A percentile compares a stretch with the other conserved stretches of the same genome.
phyloP scores from a whole-genome alignment of 1,140 invertebrate species.

The Charaxes varanes region DNA sequence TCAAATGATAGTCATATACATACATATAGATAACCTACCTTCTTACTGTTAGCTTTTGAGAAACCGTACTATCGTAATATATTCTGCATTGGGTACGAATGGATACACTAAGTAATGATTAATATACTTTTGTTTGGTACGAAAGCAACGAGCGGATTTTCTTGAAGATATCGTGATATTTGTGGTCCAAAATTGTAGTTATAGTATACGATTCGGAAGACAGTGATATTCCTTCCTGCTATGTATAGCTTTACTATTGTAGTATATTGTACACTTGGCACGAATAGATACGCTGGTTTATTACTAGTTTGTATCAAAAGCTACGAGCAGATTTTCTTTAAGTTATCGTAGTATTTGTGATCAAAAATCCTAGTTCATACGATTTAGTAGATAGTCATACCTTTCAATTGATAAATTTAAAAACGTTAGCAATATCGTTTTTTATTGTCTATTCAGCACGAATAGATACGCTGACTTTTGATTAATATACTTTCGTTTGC shows the following conservation, averaged over 20 bases:
- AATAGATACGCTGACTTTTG: conserved; percentile 28
- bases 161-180: too few species aligned
- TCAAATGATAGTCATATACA: too few species aligned
- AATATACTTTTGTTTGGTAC: conserved; percentile 27
- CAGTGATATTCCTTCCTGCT: too few species aligned
- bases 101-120: conserved; percentile 29
- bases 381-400: too few species aligned
- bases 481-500: conserved; percentile 30
- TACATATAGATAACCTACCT: too few species aligned
- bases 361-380: too few species aligned
- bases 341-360: too few species aligned
- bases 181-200: too few species aligned
- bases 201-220: too few species aligned
- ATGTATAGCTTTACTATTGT: conserved; percentile 37
- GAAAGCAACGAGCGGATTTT: conserved; percentile 1
- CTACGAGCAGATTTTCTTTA: neutral
- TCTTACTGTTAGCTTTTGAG: conserved; percentile 36
- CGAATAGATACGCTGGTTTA: conserved; percentile 25
- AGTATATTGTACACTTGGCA: conserved; percentile 36
- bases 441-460: conserved; percentile 34
- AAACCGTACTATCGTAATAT: conserved; percentile 37
- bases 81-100: conserved; percentile 31
- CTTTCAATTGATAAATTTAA: conserved; percentile 39
- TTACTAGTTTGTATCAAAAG: conserved; percentile 25
- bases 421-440: conserved; percentile 31